Conservation (phyloP, 2,113 vertebrate genomes). For the Pterocles orientalis region DNA sequence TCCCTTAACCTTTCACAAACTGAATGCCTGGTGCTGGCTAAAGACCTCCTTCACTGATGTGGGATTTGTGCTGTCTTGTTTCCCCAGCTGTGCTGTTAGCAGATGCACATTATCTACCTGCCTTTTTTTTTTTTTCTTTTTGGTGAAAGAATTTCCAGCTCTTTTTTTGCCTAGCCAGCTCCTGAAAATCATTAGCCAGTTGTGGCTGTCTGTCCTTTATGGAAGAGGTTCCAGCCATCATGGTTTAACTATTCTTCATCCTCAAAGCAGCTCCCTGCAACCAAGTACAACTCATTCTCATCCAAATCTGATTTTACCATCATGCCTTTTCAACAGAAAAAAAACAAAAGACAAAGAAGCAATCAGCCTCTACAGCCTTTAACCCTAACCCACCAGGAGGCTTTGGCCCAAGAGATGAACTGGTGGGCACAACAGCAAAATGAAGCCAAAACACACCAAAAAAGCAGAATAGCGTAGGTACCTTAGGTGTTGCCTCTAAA, state of each 20-base stretch:
- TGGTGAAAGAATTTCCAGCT: not conserved
- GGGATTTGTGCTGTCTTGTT: not conserved
- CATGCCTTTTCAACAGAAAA: not conserved
- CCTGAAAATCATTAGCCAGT: not conserved
- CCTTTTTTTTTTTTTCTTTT: not conserved
- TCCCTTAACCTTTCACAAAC: not conserved
- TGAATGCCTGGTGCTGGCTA: not conserved
- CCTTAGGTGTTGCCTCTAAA: not conserved
- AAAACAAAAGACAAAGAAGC: not conserved
- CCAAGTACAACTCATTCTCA: not conserved
- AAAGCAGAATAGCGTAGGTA: too few species aligned
- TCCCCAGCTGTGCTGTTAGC: not conserved
- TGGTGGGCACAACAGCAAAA: not conserved
- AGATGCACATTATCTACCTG: fast-evolving
- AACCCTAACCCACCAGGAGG: not conserved
- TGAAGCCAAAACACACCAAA: not conserved
- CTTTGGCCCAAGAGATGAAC: not conserved
- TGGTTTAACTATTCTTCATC: not conserved
- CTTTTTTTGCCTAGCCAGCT: not conserved
- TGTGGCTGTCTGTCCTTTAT: not conserved
- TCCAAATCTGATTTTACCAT: not conserved
- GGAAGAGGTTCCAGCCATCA: not conserved
- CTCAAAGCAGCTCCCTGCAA: not conserved
- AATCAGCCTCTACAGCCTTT: not conserved
- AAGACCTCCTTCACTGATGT: not conserved